phyloP scores from a whole-genome alignment of 2,888 invertebrate species.

The Cyrtodaria siliqua region DNA sequence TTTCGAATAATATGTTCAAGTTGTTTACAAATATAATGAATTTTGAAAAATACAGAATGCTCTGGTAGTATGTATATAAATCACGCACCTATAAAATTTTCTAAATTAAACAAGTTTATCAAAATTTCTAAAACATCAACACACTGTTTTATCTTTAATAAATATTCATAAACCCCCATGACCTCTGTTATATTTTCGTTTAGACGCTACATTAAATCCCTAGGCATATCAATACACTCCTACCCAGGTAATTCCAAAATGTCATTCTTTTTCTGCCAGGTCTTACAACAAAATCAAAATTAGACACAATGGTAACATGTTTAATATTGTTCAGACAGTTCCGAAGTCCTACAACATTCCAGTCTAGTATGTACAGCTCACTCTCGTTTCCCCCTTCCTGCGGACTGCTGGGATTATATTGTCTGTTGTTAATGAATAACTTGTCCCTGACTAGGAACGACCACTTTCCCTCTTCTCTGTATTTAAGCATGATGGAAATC shows the following conservation, averaged over 20 bases:
- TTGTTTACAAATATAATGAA: slow-evolving; percentile 4
- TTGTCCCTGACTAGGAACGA: slow-evolving; percentile 15
- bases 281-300: slow-evolving; percentile 24
- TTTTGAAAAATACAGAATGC: slow-evolving; percentile 22
- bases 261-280: slow-evolving; percentile 20
- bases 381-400: slow-evolving; percentile 7
- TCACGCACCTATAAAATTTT: slow-evolving; percentile 2
- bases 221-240: slow-evolving; percentile 17
- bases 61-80: slow-evolving; percentile 23
- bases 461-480: neutral
- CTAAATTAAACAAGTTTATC: slow-evolving; percentile 6
- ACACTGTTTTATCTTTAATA: slow-evolving; percentile 1
- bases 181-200: slow-evolving; percentile 2
- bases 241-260: slow-evolving; percentile 17
- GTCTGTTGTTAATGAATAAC: slow-evolving; percentile 18
- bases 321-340: slow-evolving; percentile 10
- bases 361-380: slow-evolving; percentile 14
- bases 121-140: slow-evolving; percentile 7
- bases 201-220: neutral
- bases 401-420: neutral
- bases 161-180: slow-evolving; percentile 21
- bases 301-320: slow-evolving; percentile 14
- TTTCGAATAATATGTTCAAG: slow-evolving; percentile 12
- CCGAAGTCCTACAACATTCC: slow-evolving; percentile 28
- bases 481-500: slow-evolving; percentile 9